phyloP scores from a whole-genome alignment of 2,113 vertebrate species.

The Nyctibius bracteatus region DNA sequence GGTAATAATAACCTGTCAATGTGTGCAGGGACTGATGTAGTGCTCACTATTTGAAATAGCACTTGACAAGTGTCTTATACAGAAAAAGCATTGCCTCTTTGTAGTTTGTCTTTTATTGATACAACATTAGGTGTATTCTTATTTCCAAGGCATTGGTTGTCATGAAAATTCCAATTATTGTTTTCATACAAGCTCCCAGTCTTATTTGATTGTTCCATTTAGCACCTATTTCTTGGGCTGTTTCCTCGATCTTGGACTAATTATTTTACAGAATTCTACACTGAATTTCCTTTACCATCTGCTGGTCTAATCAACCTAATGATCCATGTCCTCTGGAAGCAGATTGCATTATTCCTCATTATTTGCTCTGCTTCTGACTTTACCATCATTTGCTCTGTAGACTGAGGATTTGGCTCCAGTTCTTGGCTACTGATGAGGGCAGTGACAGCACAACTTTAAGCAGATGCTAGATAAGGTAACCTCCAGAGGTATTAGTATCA shows the following conservation, averaged over 20 bases:
- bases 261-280: slow-evolving; percentile 25
- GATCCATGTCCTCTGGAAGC: slow-evolving; percentile 33
- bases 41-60: not conserved
- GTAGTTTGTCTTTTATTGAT: not conserved
- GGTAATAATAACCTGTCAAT: slow-evolving; percentile 1
- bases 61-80: not conserved
- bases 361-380: slow-evolving; percentile 11
- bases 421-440: not conserved
- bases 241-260: not conserved
- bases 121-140: not conserved
- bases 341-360: slow-evolving; percentile 38
- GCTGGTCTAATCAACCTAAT: slow-evolving; percentile 46
- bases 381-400: not conserved
- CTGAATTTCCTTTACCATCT: slow-evolving; percentile 31
- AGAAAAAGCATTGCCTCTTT: not conserved
- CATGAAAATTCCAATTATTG: not conserved
- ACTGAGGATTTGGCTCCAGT: not conserved
- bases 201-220: slow-evolving; percentile 19
- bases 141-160: not conserved
- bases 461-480: not conserved
- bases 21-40: not conserved
- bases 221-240: not conserved
- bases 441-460: not conserved
- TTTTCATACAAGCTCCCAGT: not conserved
- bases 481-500: not conserved